Base-by-base conservation (phyloP, 2,888 invertebrate species). In the Pyrocoelia pectoralis region DNA sequence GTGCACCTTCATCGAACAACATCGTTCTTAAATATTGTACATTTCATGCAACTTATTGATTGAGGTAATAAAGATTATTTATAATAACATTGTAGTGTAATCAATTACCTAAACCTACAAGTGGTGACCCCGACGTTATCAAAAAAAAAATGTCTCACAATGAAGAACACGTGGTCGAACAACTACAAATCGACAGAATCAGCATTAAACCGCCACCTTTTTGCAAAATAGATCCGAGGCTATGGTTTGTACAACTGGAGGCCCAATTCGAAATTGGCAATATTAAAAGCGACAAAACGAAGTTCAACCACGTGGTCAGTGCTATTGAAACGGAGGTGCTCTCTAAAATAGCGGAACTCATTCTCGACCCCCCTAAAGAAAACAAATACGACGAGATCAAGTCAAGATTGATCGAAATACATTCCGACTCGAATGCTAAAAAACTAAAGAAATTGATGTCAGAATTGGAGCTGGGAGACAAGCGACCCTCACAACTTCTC, bases 241-340 rank as follows among this genome's bases (percentile, higher is more conserved):
- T 43, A 8, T 43, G 43, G 43, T 43, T 43, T 15, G 15, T 43
- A 12, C 43, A 43, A 14, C 43, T 43, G 14, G 43, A 43, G 15
- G 43, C 43, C 1, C 43, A 43, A 43, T 43, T 43, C 8, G 2
- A 12, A 6, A 2, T 43, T 3, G 8, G 8, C 8, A 15, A 15
- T 9, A 43, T 43, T 6, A 43, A 2, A 12, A 3, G 2, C 13
- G 43, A 43, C 15, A 12, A 14, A 4, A 43, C 43, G 2, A 43
- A 14, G 15, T 43, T 14, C 14, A 43, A 43, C 15, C 12, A 43
- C 8, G 43, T 43, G 8, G 14, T 43, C 2, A 43, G 14, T 12
- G 43, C 43, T 1, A 43, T 43, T 14, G 43, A 43, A 2, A 43
- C 43, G 4, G 13, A 43, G 4, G 15, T 43, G 12, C 43, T 43